Base-by-base conservation (phyloP, 1,140 invertebrate species). In the Neodiprion fabricii region DNA sequence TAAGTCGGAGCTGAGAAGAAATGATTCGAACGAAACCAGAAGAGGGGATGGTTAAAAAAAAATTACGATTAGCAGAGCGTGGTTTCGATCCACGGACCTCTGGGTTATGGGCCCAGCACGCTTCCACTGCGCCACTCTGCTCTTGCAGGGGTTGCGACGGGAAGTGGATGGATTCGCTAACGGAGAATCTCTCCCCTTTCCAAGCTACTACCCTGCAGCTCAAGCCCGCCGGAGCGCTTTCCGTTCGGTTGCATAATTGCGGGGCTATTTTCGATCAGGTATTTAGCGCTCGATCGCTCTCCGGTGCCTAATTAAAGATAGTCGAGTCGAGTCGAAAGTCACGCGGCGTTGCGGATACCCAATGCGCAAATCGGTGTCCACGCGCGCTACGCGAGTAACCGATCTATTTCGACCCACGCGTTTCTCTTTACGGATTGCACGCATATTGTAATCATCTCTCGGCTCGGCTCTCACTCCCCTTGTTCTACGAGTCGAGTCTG, bases 81-180 rank as follows among this genome's bases (percentile, higher is more conserved):
- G 93, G 95, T 96, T 96, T 96, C 94, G 95, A 96, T 96, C 95
- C 93, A 95, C 94, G 94, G 95, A 96, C 95, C 95, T 96, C 94
- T 96, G 95, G 93, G 93, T 95, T 95, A 95, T 95, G 94, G 93
- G 93, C 93, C 93, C 93, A 95, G 94, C 94, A 94, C 94, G 93
- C 94, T 95, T 94, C 94, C 94, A 92, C 93, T 95, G 94, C 94
- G 94, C 94, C 94, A 95, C 93, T 94, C 93, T 95, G 94, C 94
- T 95, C 48, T 71, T 71, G 70, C 48, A 50, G 48, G 47, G 47
- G 47, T 14, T 61, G 53, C n/a, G 53, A 12, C 11, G n/a, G n/a
- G 5, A 61, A 61, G 9, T 61, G 28, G 28, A 40, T 40, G 5
- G 53, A 61, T 7, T 40, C 28, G 28, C 5, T 2, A 40, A 40